phyloP scores from a whole-genome alignment of 1,140 invertebrate genomes.

The Drosophila elegans region DNA sequence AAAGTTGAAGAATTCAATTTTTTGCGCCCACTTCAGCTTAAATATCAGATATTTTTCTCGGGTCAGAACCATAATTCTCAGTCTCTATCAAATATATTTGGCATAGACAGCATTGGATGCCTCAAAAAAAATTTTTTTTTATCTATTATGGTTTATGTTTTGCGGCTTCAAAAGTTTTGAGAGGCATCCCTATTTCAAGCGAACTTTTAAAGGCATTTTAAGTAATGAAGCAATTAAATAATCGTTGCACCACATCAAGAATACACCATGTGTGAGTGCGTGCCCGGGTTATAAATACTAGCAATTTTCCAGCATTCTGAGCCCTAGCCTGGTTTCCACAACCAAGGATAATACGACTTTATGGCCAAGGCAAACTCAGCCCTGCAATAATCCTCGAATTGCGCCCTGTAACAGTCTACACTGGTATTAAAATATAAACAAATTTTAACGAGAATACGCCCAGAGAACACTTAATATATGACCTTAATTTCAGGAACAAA shows the following conservation, averaged over 20 bases:
- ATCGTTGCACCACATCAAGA: constrained; percentile 36
- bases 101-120: constrained; percentile 30
- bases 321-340: constrained; percentile 29
- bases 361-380: constrained; percentile 52
- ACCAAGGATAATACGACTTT: constrained; percentile 63
- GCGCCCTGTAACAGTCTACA: neutral
- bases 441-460: neutral
- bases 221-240: constrained; percentile 74
- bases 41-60: constrained; percentile 62
- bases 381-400: constrained; percentile 63
- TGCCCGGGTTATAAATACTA: constrained; percentile 37
- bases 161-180: constrained; percentile 36
- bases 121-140: constrained; percentile 45
- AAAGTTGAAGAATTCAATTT: constrained; percentile 57
- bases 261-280: constrained; percentile 34
- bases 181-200: neutral
- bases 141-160: constrained; percentile 61
- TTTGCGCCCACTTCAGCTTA: constrained; percentile 54
- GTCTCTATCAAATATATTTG: constrained; percentile 36
- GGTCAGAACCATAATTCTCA: constrained; percentile 2
- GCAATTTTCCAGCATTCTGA: constrained; percentile 19
- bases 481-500: no score
- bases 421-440: neutral
- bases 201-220: constrained; percentile 47
- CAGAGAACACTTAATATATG: no score